A percentile compares a stretch with the other conserved stretches of the same genome.
These are phyloP conservation scores for Saturnia japonica DNA, from an alignment of 2,888 invertebrate species.

Conservation along the genomic window DNA sequence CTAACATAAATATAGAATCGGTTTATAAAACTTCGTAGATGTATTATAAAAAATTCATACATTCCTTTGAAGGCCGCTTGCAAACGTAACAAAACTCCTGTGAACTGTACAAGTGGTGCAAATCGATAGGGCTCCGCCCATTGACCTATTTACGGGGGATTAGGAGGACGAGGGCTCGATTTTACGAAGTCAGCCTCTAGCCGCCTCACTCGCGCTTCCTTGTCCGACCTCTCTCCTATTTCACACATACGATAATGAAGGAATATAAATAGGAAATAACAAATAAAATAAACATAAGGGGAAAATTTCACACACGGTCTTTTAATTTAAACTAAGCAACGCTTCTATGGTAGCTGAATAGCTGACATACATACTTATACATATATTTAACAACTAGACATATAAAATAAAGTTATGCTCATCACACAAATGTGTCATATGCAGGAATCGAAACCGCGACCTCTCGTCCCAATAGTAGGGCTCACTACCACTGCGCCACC, in stretches of 20 bases:
- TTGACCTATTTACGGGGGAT: conserved; percentile 69
- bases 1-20: not conserved
- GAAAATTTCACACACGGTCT: too few relatives aligned
- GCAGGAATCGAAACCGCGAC: too few relatives aligned
- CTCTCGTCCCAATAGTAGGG: too few relatives aligned
- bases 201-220: conserved; percentile 14
- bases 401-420: too few relatives aligned
- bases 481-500: too few relatives aligned
- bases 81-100: conserved; percentile 49
- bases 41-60: conserved; percentile 40
- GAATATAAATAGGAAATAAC: not conserved
- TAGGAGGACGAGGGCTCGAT: conserved; percentile 43
- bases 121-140: conserved; percentile 77
- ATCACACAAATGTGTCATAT: too few relatives aligned
- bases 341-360: too few relatives aligned
- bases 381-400: too few relatives aligned
- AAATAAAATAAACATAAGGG: too few relatives aligned
- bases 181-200: conserved; percentile 16
- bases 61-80: conserved; percentile 35
- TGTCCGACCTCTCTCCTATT: conserved; percentile 5
- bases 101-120: conserved; percentile 62
- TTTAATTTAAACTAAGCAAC: too few relatives aligned
- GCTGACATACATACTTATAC: too few relatives aligned
- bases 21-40: conserved; percentile 5
- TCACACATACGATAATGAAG: not conserved